Percentiles rank a stretch among this genome's conserved stretches.
Conservation (phyloP, 2,113 vertebrate genomes). For the Herpetotheres cachinnans region DNA sequence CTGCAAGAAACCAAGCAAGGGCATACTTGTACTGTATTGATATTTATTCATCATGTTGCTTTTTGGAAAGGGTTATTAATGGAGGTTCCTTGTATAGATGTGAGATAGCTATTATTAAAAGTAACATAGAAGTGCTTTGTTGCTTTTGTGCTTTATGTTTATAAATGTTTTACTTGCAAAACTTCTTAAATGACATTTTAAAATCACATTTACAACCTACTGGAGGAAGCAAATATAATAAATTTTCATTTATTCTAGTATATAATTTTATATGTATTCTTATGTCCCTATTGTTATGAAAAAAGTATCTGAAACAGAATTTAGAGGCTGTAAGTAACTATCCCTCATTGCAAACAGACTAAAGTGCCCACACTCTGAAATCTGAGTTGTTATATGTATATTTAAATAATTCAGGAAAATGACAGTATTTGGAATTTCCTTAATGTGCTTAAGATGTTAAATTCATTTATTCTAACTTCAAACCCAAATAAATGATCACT, state of each 20-base stretch:
- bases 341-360: not conserved
- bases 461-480: not conserved
- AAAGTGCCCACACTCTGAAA: not conserved
- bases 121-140: not conserved
- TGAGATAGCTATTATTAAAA: not conserved
- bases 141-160: not conserved
- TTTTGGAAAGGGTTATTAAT: not conserved
- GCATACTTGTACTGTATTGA: rapidly evolving
- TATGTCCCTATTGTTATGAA: not conserved
- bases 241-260: not conserved
- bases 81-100: not conserved
- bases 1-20: not conserved
- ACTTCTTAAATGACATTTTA: not conserved
- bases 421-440: not conserved
- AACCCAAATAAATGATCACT: not conserved
- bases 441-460: not conserved
- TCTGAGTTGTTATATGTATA: not conserved
- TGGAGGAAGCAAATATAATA: not conserved
- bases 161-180: not conserved
- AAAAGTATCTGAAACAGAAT: not conserved
- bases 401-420: not conserved
- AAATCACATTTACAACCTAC: not conserved
- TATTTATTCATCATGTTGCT: not conserved
- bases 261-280: not conserved
- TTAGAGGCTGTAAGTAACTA: not conserved